Evolutionary conservation across 2,113 vertebrate genomes (phyloP), one percentile per base, ranked within the genome.

Genomic region (Sinocyclocheilus rhinocerous): DNA sequence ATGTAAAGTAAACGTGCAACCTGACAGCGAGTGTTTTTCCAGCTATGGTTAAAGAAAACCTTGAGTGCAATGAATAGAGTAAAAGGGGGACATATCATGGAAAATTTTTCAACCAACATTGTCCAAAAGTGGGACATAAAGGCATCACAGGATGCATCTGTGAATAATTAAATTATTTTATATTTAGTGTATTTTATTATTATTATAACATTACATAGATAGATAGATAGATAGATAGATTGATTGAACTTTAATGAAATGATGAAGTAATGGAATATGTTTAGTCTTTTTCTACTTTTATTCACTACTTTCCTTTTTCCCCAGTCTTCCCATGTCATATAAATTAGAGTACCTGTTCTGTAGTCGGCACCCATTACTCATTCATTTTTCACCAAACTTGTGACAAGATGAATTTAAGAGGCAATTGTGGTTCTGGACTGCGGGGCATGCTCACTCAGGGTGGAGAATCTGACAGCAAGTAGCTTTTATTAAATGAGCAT

Each of bases 401-500:
- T n/a, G n/a, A n/a, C n/a, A n/a, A n/a, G n/a, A n/a, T 87, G 85
- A 78, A 78, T 87, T 82, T 84, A 67, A 72, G 52, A 87, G 77
- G 80, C 65, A 72, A 77, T 83, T 63, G 75, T 88, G 29, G 70
- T 77, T 20, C 29, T 77, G 84, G 59, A 82, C 87, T 88, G 84
- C 72, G 15, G 86, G 84, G 83, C 57, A 85, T 65, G 63, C 48
- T 63, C 55, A 84, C 36, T 76, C 87, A 61, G 77, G 18, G 52
- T 50, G 72, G 78, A 52, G 24, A 69, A 87, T 87, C 76, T 92
- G 92, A 92, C 90, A 91, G 91, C 92, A 93, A 92, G 89, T 89
- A 79, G 90, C 88, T 91, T 92, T 94, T 91, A 95, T 92, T 89
- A 93, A 94, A 90, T 89, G 89, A 91, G 90, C 90, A 91, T 92